Percentiles rank a stretch among this genome's conserved stretches.
phyloP scores from a whole-genome alignment of 2,797 vertebrate species.

The Crenuchus spilurus region DNA sequence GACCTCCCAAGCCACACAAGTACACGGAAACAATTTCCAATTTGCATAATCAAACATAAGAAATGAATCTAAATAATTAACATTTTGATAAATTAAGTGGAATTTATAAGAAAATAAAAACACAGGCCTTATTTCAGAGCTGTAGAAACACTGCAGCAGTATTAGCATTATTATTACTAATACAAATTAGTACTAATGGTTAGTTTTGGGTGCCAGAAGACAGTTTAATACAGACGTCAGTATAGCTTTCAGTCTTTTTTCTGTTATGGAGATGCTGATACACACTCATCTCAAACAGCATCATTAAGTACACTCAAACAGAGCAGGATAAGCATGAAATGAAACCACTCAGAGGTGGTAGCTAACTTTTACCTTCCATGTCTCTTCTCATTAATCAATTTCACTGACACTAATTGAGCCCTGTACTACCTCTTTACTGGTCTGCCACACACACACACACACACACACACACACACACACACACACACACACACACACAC shows the following conservation, averaged over 20 bases:
- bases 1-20: too few species aligned
- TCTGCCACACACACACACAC: conserved; percentile 16
- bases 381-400: conserved; percentile 58
- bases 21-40: too few species aligned
- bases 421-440: conserved; percentile 41
- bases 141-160: too few species aligned
- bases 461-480: conserved; percentile 23
- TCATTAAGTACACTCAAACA: conserved; percentile 43
- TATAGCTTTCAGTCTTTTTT: neutral
- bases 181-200: neutral
- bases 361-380: conserved; percentile 51
- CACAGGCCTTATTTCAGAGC: too few species aligned
- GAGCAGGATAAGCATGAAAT: conserved; percentile 52
- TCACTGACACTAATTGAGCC: conserved; percentile 53
- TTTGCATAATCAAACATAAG: too few species aligned
- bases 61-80: too few species aligned
- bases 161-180: too few species aligned
- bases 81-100: too few species aligned
- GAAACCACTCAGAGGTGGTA: conserved; percentile 44
- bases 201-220: neutral
- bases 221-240: neutral
- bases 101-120: too few species aligned
- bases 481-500: conserved; percentile 4
- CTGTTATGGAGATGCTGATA: neutral
- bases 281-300: conserved; percentile 23